These are phyloP conservation scores for Dascyllus trimaculatus DNA, from an alignment of 2,113 vertebrate genomes.

Conservation along the genomic window DNA sequence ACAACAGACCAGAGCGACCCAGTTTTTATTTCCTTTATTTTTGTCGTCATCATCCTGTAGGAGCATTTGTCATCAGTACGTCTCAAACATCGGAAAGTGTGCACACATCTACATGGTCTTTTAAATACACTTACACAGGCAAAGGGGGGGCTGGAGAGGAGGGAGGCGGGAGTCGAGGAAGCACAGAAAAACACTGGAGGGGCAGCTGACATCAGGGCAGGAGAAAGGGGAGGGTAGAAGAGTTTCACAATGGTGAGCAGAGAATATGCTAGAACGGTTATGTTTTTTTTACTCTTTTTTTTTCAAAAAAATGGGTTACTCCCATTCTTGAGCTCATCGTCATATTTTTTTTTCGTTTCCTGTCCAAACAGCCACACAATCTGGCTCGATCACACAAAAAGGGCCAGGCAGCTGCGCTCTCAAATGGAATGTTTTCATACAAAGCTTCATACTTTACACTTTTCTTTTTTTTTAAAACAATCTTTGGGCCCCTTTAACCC, in stretches of 20 bases:
- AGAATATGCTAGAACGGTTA: constrained; percentile 91
- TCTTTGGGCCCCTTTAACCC: constrained; percentile 13
- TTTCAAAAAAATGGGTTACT: constrained; percentile 65
- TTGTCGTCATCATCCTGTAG: constrained; percentile 71
- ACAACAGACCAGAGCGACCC: not conserved
- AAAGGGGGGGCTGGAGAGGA: constrained; percentile 31
- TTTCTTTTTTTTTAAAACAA: constrained; percentile 63
- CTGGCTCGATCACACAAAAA: constrained; percentile 42
- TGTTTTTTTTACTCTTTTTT: constrained; percentile 60
- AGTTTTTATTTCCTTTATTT: constrained; percentile 82
- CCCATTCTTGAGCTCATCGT: constrained; percentile 57
- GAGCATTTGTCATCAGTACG: constrained; percentile 81
- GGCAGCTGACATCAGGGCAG: constrained; percentile 82
- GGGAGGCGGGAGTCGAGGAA: constrained; percentile 54
- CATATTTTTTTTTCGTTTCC: constrained; percentile 63
- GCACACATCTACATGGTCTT: constrained; percentile 90
- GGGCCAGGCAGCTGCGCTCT: constrained; percentile 69
- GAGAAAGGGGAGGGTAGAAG: constrained; percentile 75
- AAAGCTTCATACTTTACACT: constrained; percentile 75
- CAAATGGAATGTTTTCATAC: constrained; percentile 68
- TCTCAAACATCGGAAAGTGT: constrained; percentile 88
- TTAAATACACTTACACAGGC: constrained; percentile 95
- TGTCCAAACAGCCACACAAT: constrained; percentile 54
- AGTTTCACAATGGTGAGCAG: constrained; percentile 91
- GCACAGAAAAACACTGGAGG: constrained; percentile 89